Percentiles rank a stretch among this genome's conserved stretches.
Conservation (phyloP, 2,797 vertebrate species). For the Hapalemur alaotrensis region DNA sequence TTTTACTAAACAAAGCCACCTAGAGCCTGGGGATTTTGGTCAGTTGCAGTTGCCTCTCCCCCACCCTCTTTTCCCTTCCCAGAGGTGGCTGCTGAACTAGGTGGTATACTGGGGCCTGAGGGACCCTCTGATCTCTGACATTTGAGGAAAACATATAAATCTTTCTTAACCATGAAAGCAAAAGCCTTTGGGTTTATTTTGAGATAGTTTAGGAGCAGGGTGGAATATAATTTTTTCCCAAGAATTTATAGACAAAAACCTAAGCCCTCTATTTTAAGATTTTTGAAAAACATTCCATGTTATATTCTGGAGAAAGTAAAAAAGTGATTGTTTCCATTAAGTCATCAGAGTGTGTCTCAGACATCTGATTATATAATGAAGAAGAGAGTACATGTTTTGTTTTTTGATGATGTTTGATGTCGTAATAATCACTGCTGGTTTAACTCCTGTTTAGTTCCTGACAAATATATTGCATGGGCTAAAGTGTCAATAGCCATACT, state of each 20-base stretch:
- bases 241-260: slow-evolving; percentile 59
- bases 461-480: slow-evolving; percentile 63
- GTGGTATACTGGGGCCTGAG: not conserved
- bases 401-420: slow-evolving; percentile 36
- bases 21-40: not conserved
- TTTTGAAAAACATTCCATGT: slow-evolving; percentile 66
- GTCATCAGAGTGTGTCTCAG: slow-evolving; percentile 59
- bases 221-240: slow-evolving; percentile 52
- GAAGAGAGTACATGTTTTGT: slow-evolving; percentile 17
- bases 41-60: slow-evolving; percentile 5
- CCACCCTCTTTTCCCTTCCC: not conserved
- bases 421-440: slow-evolving; percentile 54
- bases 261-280: slow-evolving; percentile 64
- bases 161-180: slow-evolving; percentile 53
- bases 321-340: slow-evolving; percentile 57
- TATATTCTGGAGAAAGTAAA: slow-evolving; percentile 57
- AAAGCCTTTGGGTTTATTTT: slow-evolving; percentile 67
- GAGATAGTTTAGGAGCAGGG: slow-evolving; percentile 55
- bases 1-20: not conserved
- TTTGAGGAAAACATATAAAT: slow-evolving; percentile 35
- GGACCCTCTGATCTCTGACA: not conserved
- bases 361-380: slow-evolving; percentile 13
- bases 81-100: not conserved
- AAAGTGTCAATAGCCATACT: slow-evolving; percentile 65
- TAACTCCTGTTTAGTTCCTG: slow-evolving; percentile 69